These are phyloP conservation scores for Microctenopoma lineatum DNA, from an alignment of 2,797 vertebrate genomes.

Conservation along the genomic window DNA sequence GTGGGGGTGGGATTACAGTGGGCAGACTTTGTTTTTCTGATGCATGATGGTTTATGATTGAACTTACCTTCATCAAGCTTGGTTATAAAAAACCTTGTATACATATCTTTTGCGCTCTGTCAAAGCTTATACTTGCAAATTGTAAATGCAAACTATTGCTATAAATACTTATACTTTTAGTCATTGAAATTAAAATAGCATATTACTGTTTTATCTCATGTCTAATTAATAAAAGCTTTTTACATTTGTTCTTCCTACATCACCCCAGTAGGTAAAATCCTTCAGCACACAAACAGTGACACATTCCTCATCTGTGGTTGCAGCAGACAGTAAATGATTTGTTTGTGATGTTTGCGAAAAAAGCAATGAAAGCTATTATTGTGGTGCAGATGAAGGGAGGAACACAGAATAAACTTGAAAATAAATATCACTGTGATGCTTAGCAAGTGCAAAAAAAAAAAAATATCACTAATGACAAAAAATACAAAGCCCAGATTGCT, in stretches of 20 bases:
- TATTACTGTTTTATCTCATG: constrained; percentile 10
- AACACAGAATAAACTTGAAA: background rate
- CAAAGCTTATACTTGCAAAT: background rate
- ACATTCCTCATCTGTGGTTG: constrained; percentile 24
- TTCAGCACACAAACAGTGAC: constrained; percentile 13
- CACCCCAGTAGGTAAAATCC: background rate
- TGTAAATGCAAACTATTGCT: too few relatives aligned
- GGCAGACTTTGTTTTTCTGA: constrained; percentile 47
- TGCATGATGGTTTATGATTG: constrained; percentile 24
- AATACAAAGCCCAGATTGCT: constrained; percentile 4
- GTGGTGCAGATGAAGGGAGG: background rate
- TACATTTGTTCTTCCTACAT: constrained; percentile 5
- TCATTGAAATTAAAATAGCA: constrained; percentile 6
- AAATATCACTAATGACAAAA: background rate
- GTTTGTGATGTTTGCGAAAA: constrained; percentile 20
- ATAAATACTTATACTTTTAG: background rate
- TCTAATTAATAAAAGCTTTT: constrained; percentile 29
- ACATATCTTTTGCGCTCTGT: background rate
- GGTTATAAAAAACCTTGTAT: too few relatives aligned
- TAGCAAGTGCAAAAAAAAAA: background rate
- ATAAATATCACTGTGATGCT: background rate
- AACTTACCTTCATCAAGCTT: constrained; percentile 4
- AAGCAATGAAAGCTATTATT: constrained; percentile 11
- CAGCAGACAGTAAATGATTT: constrained; percentile 29
- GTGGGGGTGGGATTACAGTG: constrained; percentile 45